Evolutionary conservation across 2,888 invertebrate species (phyloP).

Genomic region (Melinopterus prodromus): DNA sequence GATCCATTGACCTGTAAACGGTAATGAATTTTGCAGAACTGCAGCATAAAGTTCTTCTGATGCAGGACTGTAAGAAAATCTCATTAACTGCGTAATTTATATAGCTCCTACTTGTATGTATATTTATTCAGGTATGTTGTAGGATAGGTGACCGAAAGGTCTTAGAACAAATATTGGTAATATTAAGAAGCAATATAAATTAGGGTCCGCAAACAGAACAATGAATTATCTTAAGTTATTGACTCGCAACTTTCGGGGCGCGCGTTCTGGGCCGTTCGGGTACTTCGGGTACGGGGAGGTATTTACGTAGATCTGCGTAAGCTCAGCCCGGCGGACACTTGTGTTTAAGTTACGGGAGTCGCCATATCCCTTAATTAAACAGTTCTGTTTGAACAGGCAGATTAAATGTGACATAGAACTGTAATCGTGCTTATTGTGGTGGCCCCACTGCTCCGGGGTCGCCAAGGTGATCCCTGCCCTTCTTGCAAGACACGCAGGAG

Average conservation of each 20-base stretch:
- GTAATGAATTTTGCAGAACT: too few species aligned
- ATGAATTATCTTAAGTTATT: constrained; percentile 51
- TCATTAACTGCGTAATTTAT: too few species aligned
- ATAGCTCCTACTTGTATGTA: not conserved
- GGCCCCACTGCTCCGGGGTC: constrained; percentile 36
- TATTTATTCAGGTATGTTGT: not conserved
- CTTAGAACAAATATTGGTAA: constrained; percentile 12
- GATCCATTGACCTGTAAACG: too few species aligned
- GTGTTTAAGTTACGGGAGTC: constrained; percentile 62
- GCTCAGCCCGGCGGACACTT: constrained; percentile 59
- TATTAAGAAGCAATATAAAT: constrained; percentile 12
- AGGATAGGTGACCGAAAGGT: not conserved
- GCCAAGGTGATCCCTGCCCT: constrained; percentile 33
- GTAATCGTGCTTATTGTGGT: constrained; percentile 63
- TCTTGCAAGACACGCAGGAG: constrained; percentile 26
- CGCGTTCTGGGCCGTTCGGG: constrained; percentile 41
- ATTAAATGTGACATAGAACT: constrained; percentile 63
- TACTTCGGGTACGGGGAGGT: constrained; percentile 39
- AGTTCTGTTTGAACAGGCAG: constrained; percentile 63
- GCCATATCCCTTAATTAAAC: constrained; percentile 63
- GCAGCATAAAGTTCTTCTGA: too few species aligned
- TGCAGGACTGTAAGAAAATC: too few species aligned
- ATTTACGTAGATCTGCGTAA: constrained; percentile 54
- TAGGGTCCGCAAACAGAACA: constrained; percentile 40
- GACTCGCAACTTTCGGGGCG: constrained; percentile 47